These are phyloP conservation scores for Talpa occidentalis DNA, from an alignment of 2,113 vertebrate species.

Conservation along the genomic window DNA sequence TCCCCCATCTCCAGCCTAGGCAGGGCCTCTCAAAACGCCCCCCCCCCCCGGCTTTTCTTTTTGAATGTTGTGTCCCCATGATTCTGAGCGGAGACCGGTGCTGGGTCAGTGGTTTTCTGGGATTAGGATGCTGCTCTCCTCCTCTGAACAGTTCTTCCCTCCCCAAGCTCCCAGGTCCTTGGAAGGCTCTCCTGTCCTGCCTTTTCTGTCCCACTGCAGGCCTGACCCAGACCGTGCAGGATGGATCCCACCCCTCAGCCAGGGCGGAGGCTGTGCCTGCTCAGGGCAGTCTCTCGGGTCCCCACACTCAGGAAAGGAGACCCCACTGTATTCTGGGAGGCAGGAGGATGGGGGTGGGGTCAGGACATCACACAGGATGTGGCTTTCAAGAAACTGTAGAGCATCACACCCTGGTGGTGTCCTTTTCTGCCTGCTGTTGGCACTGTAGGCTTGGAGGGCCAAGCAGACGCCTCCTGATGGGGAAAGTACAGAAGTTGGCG, in stretches of 20 bases:
- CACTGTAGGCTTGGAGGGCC: not conserved
- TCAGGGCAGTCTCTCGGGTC: not conserved
- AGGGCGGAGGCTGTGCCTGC: not conserved
- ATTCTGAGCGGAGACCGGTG: not conserved
- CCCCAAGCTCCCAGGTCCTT: not conserved
- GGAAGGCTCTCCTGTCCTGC: no score
- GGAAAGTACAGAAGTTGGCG: not conserved
- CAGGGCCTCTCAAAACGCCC: not conserved
- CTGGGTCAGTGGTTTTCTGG: not conserved
- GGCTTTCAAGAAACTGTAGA: constrained; percentile 13
- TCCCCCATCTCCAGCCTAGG: not conserved
- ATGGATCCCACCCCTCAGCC: not conserved
- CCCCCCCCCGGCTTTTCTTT: not conserved
- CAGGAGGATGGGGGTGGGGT: not conserved
- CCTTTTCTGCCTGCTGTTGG: not conserved
- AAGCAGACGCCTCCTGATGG: not conserved
- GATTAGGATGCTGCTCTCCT: not conserved
- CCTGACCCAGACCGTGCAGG: not conserved
- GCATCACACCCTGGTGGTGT: not conserved
- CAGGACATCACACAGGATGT: not conserved
- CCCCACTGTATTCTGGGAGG: not conserved
- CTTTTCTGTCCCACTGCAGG: not conserved
- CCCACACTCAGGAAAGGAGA: constrained; percentile 34
- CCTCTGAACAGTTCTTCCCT: not conserved
- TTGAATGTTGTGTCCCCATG: not conserved